Conservation (phyloP, 2,113 vertebrate genomes). For the Rallus limicola region DNA sequence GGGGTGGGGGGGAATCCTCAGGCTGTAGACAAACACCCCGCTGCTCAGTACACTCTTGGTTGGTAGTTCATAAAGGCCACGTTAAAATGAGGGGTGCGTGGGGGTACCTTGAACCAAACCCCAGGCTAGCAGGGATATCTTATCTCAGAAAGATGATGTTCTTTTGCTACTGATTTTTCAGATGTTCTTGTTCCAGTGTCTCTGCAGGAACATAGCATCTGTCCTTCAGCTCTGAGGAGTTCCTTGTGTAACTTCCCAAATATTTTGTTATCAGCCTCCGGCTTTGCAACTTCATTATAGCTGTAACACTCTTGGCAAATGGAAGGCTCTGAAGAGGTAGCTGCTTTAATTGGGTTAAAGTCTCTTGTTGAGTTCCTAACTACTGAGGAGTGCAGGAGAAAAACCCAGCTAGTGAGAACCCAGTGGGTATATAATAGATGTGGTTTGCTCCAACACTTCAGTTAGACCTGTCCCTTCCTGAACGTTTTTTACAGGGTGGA, state of each 20-base stretch:
- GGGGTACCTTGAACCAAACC: not conserved
- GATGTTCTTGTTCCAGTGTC: not conserved
- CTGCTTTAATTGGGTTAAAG: not conserved
- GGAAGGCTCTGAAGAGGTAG: not conserved
- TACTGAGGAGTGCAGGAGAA: not conserved
- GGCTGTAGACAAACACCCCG: not conserved
- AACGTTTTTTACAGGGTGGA: not conserved
- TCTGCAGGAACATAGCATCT: not conserved
- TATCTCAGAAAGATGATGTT: not conserved
- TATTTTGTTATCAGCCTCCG: not conserved
- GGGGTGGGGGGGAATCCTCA: not conserved
- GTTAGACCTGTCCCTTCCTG: not conserved
- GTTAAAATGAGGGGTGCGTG: not conserved
- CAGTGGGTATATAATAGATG: accelerated
- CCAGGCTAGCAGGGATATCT: not conserved
- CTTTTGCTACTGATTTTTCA: not conserved
- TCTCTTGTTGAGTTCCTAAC: not conserved
- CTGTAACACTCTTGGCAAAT: not conserved
- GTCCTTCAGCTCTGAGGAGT: not conserved
- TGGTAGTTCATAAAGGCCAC: not conserved
- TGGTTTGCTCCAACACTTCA: not conserved
- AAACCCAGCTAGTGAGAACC: not conserved
- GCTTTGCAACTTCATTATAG: not conserved
- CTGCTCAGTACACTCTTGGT: not conserved
- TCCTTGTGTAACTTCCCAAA: not conserved